Conservation (phyloP, 2,888 invertebrate species). For the Yponomeuta sedellus region DNA sequence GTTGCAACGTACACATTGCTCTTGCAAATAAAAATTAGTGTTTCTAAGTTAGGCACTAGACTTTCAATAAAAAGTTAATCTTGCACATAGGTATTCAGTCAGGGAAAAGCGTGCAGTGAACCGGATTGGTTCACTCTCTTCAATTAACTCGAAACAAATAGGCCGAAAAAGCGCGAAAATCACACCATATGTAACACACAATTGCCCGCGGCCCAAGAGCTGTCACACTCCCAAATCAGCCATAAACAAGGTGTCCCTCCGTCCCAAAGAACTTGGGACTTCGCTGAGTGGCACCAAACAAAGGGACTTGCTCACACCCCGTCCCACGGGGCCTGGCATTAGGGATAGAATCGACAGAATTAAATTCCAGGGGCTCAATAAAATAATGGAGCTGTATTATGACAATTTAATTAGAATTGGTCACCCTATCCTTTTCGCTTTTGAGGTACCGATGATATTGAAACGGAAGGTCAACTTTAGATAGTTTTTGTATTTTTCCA, state of each 20-base stretch:
- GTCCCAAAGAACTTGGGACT: constrained; percentile 20
- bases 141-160: neutral
- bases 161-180: constrained; percentile 29
- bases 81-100: too few species aligned
- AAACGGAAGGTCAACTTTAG: neutral
- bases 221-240: constrained; percentile 42
- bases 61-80: too few species aligned
- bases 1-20: too few species aligned
- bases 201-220: neutral
- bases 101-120: neutral
- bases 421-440: constrained; percentile 34
- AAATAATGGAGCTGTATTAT: constrained; percentile 58
- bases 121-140: neutral
- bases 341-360: constrained; percentile 38
- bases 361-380: constrained; percentile 57
- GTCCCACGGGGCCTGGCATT: constrained; percentile 44
- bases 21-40: too few species aligned
- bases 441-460: constrained; percentile 2
- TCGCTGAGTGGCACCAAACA: constrained; percentile 14
- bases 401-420: constrained; percentile 49
- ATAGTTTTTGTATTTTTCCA: too few species aligned
- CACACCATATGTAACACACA: constrained; percentile 38
- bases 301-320: constrained; percentile 19
- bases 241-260: constrained; percentile 34
- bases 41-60: too few species aligned